Evolutionary conservation across 23 tunicate species (phyloP), one percentile per base, ranked within the genome.

Genomic region (Corella eumyota): DNA sequence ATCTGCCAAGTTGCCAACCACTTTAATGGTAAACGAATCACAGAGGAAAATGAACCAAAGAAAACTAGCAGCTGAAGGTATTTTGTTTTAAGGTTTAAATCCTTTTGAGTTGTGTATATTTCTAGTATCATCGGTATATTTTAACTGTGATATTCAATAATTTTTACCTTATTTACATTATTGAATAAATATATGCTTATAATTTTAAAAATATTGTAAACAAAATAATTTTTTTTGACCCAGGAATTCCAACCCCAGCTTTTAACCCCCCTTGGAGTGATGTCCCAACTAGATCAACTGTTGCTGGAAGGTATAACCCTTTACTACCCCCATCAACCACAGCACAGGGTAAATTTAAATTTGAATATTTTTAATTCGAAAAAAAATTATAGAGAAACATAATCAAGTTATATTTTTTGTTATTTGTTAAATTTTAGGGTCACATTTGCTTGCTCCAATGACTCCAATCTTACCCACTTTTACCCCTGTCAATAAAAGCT

Each of bases 251-350:
- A 25, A 72, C 78, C 3, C 78, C 78, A 15, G 78, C 51, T 1
- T 61, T 51, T 28, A 61, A 71, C 26, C 66, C 58, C 13, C 67
- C 76, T 21, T 30, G 40, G 22, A 24, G 47, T 32, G 66, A 79
- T 36, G 13, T 56, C 17, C 65, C 79, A 23, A 74, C 55, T 1
- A 25, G 73, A 22, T 56, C 69, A 1, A 73, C 73, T 3, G 88
- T 88, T 0, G 96, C 96, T 4, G 96, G 96, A 31, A 73, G 96
- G 62, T 88, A 72, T 38, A 88, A 83, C 45, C 96, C 96, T 3
- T 72, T 64, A 44, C 61, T 81, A 34, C 38, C 64, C 19, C 46
- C 79, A 2, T 22, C 63, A 1, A 34, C 75, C 11, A 13, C 78
- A 2, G 20, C 40, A 25, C 11, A 6, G 20, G 13, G 64, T 29